Evolutionary conservation across 2,113 vertebrate species (phyloP).

Genomic region (Macquaria ambigua): DNA sequence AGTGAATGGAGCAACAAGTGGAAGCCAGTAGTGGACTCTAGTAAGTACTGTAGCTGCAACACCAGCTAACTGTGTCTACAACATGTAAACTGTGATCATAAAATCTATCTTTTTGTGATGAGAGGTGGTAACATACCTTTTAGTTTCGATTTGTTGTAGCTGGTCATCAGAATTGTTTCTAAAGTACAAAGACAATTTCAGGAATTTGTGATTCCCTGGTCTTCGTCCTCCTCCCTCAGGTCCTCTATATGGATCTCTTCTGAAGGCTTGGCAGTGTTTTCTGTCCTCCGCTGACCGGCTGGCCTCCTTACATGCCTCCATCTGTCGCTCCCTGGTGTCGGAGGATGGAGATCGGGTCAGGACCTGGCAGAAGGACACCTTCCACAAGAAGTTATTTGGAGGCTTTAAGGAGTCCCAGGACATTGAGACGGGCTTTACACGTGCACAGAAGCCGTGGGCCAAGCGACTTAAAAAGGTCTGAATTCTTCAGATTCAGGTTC

Average conservation of each 20-base stretch:
- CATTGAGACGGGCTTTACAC: conserved; percentile 85
- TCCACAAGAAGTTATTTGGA: conserved; percentile 89
- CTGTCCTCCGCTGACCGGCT: conserved; percentile 86
- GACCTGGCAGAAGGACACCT: conserved; percentile 88
- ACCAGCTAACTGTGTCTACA: background rate
- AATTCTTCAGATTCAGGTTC: background rate
- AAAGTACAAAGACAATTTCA: background rate
- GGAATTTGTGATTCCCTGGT: background rate
- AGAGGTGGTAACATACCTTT: background rate
- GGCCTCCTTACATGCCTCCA: conserved; percentile 84
- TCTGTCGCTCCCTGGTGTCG: conserved; percentile 86
- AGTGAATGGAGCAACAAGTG: conserved; percentile 89
- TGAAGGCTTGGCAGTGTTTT: conserved; percentile 88
- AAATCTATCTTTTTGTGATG: background rate
- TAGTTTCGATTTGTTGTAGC: background rate
- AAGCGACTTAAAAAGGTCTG: conserved; percentile 88
- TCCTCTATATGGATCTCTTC: conserved; percentile 87
- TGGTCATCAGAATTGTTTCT: background rate
- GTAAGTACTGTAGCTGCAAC: conserved; percentile 76
- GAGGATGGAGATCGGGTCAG: conserved; percentile 86
- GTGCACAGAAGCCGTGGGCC: conserved; percentile 90
- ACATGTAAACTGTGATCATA: background rate
- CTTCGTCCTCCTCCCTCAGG: conserved; percentile 67
- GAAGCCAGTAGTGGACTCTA: conserved; percentile 88
- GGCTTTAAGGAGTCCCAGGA: conserved; percentile 89